Evolutionary conservation across 2,113 vertebrate species (phyloP), one percentile per base, ranked within the genome.

Genomic region (Sterrhoptilus dennistouni): DNA sequence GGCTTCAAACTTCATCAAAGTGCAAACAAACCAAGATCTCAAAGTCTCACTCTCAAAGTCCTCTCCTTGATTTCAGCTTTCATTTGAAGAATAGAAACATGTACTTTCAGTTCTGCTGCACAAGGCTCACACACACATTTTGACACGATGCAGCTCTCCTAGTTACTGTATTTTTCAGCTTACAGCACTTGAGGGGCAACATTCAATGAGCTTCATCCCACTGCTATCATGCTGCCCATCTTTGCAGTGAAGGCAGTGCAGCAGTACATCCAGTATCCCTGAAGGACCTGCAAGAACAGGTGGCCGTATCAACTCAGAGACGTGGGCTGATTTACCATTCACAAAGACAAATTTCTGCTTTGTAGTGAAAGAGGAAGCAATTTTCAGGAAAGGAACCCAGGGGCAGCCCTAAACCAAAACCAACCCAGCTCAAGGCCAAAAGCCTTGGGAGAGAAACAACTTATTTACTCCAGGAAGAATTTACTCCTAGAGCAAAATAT

Each of bases 261-360:
- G 56, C 44, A 47, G 47, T 1, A 22, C 0, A 0, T 11, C 77
- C 53, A 54, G 3, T 0, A 3, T 28, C 63, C 36, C 81, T 49
- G 49, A 47, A 64, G 65, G 35, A 52, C 65, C 84, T 16, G 56
- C 70, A 75, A 15, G 40, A 66, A 36, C 11, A 76, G 49, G 35
- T 40, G 75, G 36, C 63, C 38, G 31, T 35, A 85, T 57, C 24
- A 28, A 9, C 44, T 23, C 7, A 1, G 65, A 71, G 36, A 76
- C 2, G 65, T 1, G 2, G 45, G 57, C 40, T 76, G 57, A 77
- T 85, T 14, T 25, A 56, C 27, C 4, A 0, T 74, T 38, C 33
- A 54, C 83, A 40, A 78, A 83, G 68, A 63, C 53, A 83, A 64
- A 77, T 47, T 31, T 52, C 50, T 42, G 25, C 83, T 78, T 42